Evolutionary conservation across 2,888 invertebrate genomes (phyloP), one percentile per base, ranked within the genome.

Genomic region (Rhorus exstirpatorius): DNA sequence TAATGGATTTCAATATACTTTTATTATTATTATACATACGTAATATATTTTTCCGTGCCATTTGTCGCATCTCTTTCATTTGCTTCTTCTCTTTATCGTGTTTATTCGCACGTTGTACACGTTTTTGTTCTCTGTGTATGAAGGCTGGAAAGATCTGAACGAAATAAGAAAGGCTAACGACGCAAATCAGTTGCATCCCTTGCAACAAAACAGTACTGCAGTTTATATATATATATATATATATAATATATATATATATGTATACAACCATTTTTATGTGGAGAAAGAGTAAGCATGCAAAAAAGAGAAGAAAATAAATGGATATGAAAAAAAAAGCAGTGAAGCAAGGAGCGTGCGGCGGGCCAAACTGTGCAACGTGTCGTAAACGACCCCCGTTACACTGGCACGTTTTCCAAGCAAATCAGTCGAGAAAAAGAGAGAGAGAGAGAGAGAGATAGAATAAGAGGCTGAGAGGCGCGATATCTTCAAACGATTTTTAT

Each of bases 401-500:
- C 41, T 75, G 24, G 63, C 49, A 53, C 70, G 74, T 71, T 60
- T 67, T 79, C 58, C 63, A 49, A 65, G 55, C 31, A 58, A 82
- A 82, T 82, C 74, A 51, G 68, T 67, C 55, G 53, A 60, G 67
- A 65, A 31, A 53, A 21, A 14, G 10, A 44, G 44, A 12, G 53
- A 41, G 26, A 44, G 41, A 19, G 24, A 19, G 24, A 8, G 21
- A 17, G 14, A 14, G 21, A 35, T 12, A 35, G n/a, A 46, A 19
- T 17, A 35, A 46, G 46, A 71, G 31, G 7, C 7, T n/a, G 35
- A n/a, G 60, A 44, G 61, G 70, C 17, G 31, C 63, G 46, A 67
- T 72, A 74, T 72, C 67, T 81, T 77, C 53, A 72, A 77, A 81
- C 60, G 35, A 55, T 71, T 78, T 78, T 78, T 63, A 21, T 46